A percentile compares a stretch with the other conserved stretches of the same genome.
These are phyloP conservation scores for Eleginops maclovinus DNA, from an alignment of 2,113 vertebrate genomes.

Conservation along the genomic window DNA sequence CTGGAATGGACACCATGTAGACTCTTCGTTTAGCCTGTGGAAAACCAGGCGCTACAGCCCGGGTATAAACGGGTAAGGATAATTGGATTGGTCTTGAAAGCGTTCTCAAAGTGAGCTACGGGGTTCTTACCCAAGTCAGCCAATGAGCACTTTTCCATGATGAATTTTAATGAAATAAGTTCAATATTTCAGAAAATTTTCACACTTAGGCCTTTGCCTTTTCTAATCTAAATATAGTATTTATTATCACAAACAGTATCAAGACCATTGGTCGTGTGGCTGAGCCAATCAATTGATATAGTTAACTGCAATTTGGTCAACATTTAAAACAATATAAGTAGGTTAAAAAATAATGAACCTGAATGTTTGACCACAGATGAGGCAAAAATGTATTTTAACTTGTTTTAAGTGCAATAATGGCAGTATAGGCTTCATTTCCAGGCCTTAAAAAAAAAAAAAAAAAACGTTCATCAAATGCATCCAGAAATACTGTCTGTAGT, in stretches of 20 bases:
- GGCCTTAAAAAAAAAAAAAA: no score
- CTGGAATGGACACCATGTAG: conserved; percentile 70
- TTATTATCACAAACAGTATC: accelerated
- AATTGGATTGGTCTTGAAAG: no score
- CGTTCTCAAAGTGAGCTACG: no score
- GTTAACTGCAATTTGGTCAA: not conserved
- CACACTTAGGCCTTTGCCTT: not conserved
- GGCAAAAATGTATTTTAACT: no score
- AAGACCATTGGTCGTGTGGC: not conserved
- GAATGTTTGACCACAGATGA: no score
- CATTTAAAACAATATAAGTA: not conserved
- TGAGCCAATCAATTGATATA: not conserved
- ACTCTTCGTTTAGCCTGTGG: conserved; percentile 91
- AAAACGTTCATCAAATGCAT: no score
- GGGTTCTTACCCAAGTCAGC: no score
- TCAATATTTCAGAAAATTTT: no score
- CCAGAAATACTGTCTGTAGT: not conserved
- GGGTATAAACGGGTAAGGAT: conserved; percentile 92
- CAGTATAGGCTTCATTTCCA: not conserved
- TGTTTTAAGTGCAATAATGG: no score
- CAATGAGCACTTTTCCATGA: no score
- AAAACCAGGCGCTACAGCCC: conserved; percentile 91
- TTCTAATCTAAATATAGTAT: not conserved
- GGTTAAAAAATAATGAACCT: not conserved
- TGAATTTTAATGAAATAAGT: no score